Evolutionary conservation across 2,797 vertebrate genomes (phyloP).

Genomic region (Morelia viridis): DNA sequence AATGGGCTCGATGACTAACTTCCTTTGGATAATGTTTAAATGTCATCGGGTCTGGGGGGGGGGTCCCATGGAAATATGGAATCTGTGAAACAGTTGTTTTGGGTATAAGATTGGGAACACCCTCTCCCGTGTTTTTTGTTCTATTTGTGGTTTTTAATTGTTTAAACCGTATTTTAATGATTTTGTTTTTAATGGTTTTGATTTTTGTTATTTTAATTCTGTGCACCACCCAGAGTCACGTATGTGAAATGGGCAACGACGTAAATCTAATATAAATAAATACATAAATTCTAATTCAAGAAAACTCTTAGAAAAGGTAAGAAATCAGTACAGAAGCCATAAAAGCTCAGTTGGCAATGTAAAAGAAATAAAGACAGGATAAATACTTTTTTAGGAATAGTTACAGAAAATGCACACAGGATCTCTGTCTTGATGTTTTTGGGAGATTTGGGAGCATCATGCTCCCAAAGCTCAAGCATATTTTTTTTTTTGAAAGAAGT

Average conservation of each 20-base stretch:
- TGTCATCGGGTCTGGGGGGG: no score
- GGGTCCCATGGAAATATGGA: no score
- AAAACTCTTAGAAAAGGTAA: slow-evolving; percentile 18
- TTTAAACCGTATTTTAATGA: no score
- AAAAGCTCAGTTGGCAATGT: not conserved
- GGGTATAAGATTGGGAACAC: no score
- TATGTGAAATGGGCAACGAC: no score
- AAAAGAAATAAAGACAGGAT: slow-evolving; percentile 10
- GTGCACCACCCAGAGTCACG: no score
- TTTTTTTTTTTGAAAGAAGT: not conserved
- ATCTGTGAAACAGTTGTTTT: no score
- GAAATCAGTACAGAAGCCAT: slow-evolving; percentile 4
- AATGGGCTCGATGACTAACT: not conserved
- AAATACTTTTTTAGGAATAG: slow-evolving; percentile 20
- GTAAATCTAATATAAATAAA: no score
- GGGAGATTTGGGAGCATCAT: not conserved
- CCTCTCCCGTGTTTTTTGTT: no score
- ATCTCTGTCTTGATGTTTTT: slow-evolving; percentile 3
- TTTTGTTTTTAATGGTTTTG: no score
- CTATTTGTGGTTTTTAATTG: no score
- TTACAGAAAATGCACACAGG: not conserved
- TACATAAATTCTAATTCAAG: slow-evolving; percentile 22
- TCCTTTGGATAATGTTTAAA: not conserved
- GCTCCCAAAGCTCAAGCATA: not conserved
- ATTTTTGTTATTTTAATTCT: no score